Percentiles rank a stretch among this genome's conserved stretches.
phyloP scores from a whole-genome alignment of 2,888 invertebrate species.

The Drymonia ruficornis region DNA sequence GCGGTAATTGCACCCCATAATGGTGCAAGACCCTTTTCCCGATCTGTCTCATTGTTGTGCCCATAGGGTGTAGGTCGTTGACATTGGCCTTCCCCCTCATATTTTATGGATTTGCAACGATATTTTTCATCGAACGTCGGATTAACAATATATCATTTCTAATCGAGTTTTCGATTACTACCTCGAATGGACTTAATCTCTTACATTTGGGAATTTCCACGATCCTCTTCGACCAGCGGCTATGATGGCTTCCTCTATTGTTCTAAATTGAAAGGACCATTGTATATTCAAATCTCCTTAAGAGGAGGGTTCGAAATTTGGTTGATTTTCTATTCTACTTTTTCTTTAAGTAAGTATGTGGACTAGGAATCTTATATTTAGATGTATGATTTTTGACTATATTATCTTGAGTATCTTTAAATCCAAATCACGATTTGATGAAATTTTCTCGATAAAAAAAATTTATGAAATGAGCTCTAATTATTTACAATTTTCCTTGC shows the following conservation, averaged over 20 bases:
- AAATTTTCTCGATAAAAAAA: too few relatives aligned
- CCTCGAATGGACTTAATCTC: constrained; percentile 52
- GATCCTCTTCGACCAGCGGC: constrained; percentile 35
- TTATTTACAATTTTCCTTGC: too few relatives aligned
- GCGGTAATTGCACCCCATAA: constrained; percentile 74
- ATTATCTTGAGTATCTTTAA: too few relatives aligned
- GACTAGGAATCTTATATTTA: too few relatives aligned
- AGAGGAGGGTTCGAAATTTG: too few relatives aligned
- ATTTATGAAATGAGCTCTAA: too few relatives aligned
- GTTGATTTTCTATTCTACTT: too few relatives aligned
- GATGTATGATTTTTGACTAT: too few relatives aligned
- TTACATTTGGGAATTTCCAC: constrained; percentile 37
- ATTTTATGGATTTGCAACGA: constrained; percentile 67
- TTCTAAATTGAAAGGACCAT: constrained; percentile 18
- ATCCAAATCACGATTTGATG: too few relatives aligned
- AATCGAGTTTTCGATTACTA: constrained; percentile 58
- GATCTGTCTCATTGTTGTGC: constrained; percentile 71
- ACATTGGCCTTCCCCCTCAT: constrained; percentile 78
- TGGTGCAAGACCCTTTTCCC: constrained; percentile 72
- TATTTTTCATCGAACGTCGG: constrained; percentile 71
- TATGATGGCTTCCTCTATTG: constrained; percentile 21
- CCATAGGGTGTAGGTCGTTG: constrained; percentile 79
- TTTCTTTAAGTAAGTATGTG: too few relatives aligned
- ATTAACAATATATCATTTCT: constrained; percentile 74
- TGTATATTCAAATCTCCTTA: constrained; percentile 4